These are phyloP conservation scores for Thamnophis sirtalis DNA, from an alignment of 2,113 vertebrate species.

Conservation along the genomic window DNA sequence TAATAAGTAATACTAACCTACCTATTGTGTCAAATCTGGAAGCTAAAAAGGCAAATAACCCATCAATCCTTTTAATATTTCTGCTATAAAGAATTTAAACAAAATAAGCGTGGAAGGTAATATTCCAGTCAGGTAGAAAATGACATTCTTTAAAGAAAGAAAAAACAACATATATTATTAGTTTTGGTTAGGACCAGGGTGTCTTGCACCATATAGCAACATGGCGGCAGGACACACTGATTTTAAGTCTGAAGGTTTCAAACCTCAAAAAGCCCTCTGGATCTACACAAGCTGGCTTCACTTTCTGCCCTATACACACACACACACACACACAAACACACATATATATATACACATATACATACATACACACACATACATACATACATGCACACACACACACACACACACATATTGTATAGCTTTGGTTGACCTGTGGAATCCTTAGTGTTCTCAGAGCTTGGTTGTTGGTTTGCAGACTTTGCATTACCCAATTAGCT, in stretches of 20 bases:
- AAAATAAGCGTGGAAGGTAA: background rate
- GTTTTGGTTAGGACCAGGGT: background rate
- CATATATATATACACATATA: too few relatives aligned
- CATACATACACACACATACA: too few relatives aligned
- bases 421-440: background rate
- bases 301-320: background rate
- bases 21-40: background rate
- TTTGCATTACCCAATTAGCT: background rate
- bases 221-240: background rate
- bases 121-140: background rate
- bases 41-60: background rate
- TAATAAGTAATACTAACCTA: background rate
- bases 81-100: background rate
- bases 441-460: background rate
- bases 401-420: background rate
- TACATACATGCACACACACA: too few relatives aligned
- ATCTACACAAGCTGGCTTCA: background rate
- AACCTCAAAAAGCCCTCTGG: background rate
- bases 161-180: background rate
- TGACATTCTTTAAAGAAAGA: background rate
- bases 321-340: too few relatives aligned
- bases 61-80: background rate
- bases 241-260: background rate
- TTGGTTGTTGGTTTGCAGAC: background rate
- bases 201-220: background rate